Base-by-base conservation (phyloP, 2,113 vertebrate genomes). In the Platysternon megacephalum region DNA sequence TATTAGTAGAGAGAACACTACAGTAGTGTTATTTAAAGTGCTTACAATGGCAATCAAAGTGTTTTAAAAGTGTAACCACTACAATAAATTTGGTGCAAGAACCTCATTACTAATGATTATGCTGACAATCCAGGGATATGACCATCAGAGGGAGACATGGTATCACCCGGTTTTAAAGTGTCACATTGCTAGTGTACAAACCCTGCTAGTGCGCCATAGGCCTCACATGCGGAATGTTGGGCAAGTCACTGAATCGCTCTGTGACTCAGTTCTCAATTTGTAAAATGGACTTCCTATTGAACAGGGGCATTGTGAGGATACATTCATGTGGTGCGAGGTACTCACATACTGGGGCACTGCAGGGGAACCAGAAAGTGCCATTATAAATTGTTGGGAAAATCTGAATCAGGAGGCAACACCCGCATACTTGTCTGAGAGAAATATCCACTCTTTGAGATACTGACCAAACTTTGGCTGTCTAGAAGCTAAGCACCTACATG, bases 321-420 rank as follows among this genome's bases (percentile, higher is more conserved):
- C 17, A 35, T 85, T 82, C 22, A 76, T 2, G 1, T 2, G 56
- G 53, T 49, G 11, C 4, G 55, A 91, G 68, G 3, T 1, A 0
- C 39, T 51, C 48, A 24, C 1, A 39, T 0, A 0, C 68, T 79
- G 24, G 42, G 24, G 72, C 26, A 24, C 21, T 53, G 21, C 52
- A 55, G 35, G n/a, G 46, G 58, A 88, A 22, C 24, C 39, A 76
- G n/a, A 76, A 22, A 76, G 42, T 6, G 11, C 42, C 72, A 44
- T 26, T 28, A 26, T 44, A 76, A 39, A 42, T 44, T 44, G 72
- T 44, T 76, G 24, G 24, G 17, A 12, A 76, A 44, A 44, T 44
- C 24, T 46, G 42, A 44, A 46, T 24, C 42, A 44, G 39, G 24
- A 76, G 12, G 72, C 22, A 44, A 11, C 8, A 26, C 22, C 11